phyloP scores from a whole-genome alignment of 2,113 vertebrate species.

The Phrynosoma platyrhinos region DNA sequence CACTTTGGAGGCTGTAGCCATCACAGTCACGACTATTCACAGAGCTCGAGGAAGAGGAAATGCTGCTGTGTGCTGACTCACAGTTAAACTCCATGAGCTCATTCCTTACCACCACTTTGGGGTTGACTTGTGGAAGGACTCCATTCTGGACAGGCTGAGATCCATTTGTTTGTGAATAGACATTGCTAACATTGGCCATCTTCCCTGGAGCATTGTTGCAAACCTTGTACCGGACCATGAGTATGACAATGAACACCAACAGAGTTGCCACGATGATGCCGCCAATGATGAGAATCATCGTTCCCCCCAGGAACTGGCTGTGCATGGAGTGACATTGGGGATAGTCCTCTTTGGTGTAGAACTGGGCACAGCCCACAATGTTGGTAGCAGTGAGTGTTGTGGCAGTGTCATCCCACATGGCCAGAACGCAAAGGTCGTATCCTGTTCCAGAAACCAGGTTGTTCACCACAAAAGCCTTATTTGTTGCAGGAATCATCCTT shows the following conservation, averaged over 20 bases:
- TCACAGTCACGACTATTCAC: slow-evolving; percentile 85
- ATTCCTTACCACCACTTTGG: slow-evolving; percentile 88
- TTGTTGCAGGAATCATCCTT: slow-evolving; percentile 96
- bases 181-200: slow-evolving; percentile 87
- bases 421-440: slow-evolving; percentile 96
- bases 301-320: slow-evolving; percentile 93
- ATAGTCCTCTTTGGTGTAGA: slow-evolving; percentile 92
- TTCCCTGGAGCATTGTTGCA: slow-evolving; percentile 86
- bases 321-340: slow-evolving; percentile 93
- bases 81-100: slow-evolving; percentile 92
- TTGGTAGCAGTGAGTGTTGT: slow-evolving; percentile 96
- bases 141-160: slow-evolving; percentile 84
- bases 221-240: slow-evolving; percentile 96
- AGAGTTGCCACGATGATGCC: slow-evolving; percentile 95
- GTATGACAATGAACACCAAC: slow-evolving; percentile 94
- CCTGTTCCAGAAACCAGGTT: slow-evolving; percentile 94
- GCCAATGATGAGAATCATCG: slow-evolving; percentile 96
- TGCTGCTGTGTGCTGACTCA: slow-evolving; percentile 87
- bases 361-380: slow-evolving; percentile 93
- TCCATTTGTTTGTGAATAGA: slow-evolving; percentile 93
- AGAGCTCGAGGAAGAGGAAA: slow-evolving; percentile 89
- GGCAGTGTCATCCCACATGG: slow-evolving; percentile 95
- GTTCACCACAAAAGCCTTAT: slow-evolving; percentile 93
- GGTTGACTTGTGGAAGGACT: slow-evolving; percentile 79
- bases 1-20: slow-evolving; percentile 82